Conservation (phyloP, 2,888 invertebrate genomes). For the Pimpla rufipes region DNA sequence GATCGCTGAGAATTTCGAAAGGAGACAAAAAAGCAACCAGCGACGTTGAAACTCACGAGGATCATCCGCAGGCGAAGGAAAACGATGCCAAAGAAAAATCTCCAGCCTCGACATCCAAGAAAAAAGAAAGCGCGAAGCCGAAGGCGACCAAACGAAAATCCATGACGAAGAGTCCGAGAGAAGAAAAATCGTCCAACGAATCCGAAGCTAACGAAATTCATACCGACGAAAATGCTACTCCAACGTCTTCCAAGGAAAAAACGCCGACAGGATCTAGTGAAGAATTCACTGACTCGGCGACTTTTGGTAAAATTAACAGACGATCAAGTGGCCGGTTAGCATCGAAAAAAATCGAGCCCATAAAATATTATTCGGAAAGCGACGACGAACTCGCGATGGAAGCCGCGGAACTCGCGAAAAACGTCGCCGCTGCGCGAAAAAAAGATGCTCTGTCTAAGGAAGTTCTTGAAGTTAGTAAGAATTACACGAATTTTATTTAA, state of each 20-base stretch:
- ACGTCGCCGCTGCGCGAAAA: slow-evolving; percentile 31
- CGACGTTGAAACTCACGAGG: slow-evolving; percentile 43
- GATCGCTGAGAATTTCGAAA: not conserved
- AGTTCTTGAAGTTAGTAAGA: slow-evolving; percentile 41
- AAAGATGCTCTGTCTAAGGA: slow-evolving; percentile 7
- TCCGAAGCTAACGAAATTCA: not conserved
- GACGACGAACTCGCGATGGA: slow-evolving; percentile 4
- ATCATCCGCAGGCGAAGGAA: slow-evolving; percentile 42
- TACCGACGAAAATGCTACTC: too few species aligned
- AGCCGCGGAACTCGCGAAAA: slow-evolving; percentile 33
- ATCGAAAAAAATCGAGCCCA: not conserved
- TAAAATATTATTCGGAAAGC: slow-evolving; percentile 10
- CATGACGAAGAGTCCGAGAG: not conserved
- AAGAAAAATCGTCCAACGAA: not conserved
- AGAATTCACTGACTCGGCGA: not conserved
- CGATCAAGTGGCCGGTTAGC: not conserved
- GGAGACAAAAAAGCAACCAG: not conserved
- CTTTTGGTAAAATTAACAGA: not conserved
- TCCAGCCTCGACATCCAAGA: not conserved
- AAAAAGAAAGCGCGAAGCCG: not conserved
- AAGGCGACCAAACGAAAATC: not conserved
- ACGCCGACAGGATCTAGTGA: too few species aligned
- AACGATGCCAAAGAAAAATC: not conserved
- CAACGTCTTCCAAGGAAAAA: too few species aligned
- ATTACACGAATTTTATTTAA: not conserved